phyloP scores from a whole-genome alignment of 37 sponge, comb jelly and placozoan species.

The Theonella swinhoei region DNA sequence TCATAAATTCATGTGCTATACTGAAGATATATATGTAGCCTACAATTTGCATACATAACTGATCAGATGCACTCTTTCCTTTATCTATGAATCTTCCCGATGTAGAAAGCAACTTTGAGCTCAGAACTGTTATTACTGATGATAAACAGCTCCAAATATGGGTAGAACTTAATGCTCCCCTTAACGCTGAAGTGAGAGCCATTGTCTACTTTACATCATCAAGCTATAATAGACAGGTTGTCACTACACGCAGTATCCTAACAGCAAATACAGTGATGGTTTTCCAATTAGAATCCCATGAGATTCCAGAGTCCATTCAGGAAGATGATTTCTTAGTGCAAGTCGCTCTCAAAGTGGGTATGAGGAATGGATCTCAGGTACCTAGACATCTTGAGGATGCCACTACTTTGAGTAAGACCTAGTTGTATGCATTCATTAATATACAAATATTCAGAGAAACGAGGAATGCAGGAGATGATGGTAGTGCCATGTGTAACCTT shows the following conservation, averaged over 20 bases:
- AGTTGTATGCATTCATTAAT: too few relatives aligned
- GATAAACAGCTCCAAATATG: background rate
- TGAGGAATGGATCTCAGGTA: background rate
- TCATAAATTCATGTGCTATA: too few relatives aligned
- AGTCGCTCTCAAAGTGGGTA: background rate
- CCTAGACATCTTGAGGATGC: background rate
- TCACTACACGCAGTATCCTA: background rate
- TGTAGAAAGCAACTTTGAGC: background rate
- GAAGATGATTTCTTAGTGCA: background rate
- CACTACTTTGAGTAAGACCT: background rate
- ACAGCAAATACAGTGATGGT: background rate
- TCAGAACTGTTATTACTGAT: background rate
- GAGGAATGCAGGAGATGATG: too few relatives aligned
- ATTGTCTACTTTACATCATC: background rate
- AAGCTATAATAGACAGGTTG: background rate
- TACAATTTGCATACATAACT: too few relatives aligned
- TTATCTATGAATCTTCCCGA: too few relatives aligned
- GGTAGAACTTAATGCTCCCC: background rate
- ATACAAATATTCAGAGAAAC: too few relatives aligned
- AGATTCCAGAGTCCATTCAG: background rate
- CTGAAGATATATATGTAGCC: too few relatives aligned
- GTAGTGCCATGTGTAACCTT: too few relatives aligned
- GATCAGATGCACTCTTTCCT: too few relatives aligned
- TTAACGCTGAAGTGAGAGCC: background rate
- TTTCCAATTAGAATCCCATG: background rate